phyloP scores from a whole-genome alignment of 2,113 vertebrate genomes.

The Mesembrinibis cayennensis region DNA sequence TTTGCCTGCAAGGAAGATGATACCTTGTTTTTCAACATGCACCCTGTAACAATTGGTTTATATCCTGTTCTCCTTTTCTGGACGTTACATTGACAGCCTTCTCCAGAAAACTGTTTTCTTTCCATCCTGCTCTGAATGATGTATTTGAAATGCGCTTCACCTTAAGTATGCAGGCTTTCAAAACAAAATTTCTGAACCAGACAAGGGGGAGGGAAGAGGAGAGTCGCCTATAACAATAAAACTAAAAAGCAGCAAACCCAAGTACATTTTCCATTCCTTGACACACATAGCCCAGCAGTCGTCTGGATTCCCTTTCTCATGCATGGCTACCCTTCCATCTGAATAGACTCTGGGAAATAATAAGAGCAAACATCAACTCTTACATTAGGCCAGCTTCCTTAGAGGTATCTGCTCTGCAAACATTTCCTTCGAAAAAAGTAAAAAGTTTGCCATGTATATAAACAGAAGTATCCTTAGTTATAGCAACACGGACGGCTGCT shows the following conservation, averaged over 20 bases:
- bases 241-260: not conserved
- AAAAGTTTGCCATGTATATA: conserved; percentile 16
- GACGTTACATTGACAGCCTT: not conserved
- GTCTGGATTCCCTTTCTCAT: not conserved
- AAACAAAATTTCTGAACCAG: not conserved
- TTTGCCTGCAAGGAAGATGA: not conserved
- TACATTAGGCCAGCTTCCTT: not conserved
- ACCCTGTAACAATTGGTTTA: not conserved
- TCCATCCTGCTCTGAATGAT: not conserved
- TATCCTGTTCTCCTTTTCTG: not conserved
- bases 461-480: conserved; percentile 4
- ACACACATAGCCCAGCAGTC: not conserved
- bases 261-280: not conserved
- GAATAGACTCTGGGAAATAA: not conserved
- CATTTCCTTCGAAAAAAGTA: conserved; percentile 6
- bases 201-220: not conserved
- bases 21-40: not conserved
- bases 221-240: not conserved
- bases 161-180: not conserved
- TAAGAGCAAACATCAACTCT: not conserved
- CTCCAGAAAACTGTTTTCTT: not conserved
- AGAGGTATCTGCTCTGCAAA: conserved; percentile 16
- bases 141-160: not conserved
- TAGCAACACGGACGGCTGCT: not conserved
- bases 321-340: not conserved